These are phyloP conservation scores for Trimorus sp. DNA, from an alignment of 2,888 invertebrate species.

Conservation along the genomic window DNA sequence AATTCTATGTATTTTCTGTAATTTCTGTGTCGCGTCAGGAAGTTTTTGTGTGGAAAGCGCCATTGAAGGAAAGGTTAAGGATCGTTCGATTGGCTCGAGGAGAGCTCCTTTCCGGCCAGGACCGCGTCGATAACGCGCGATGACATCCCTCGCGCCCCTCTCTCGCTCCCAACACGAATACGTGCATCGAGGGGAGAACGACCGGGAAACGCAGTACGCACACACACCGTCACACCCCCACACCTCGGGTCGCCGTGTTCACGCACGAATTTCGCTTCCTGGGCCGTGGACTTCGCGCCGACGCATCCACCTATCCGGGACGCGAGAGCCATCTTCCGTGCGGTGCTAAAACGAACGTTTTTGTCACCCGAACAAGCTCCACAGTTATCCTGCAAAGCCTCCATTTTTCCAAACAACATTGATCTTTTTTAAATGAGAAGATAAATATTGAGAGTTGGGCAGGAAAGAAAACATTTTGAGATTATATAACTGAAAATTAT, in stretches of 20 bases:
- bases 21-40: too few species aligned
- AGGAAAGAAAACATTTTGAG: too few species aligned
- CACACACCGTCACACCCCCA: constrained; percentile 24
- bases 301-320: constrained; percentile 45
- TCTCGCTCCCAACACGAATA: background rate
- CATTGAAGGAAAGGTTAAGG: constrained; percentile 51
- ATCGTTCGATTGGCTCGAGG: constrained; percentile 58
- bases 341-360: background rate
- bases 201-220: constrained; percentile 38
- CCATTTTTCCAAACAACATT: too few species aligned
- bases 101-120: constrained; percentile 61
- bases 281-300: constrained; percentile 51
- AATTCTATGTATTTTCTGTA: too few species aligned
- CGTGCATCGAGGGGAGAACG: constrained; percentile 38
- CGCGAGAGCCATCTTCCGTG: constrained; percentile 45
- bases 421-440: too few species aligned
- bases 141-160: constrained; percentile 47
- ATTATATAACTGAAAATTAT: too few species aligned
- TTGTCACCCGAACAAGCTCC: too few species aligned
- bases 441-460: too few species aligned
- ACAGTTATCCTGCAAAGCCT: too few species aligned
- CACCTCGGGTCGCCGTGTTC: constrained; percentile 23
- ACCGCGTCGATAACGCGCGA: constrained; percentile 66
- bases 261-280: constrained; percentile 56
- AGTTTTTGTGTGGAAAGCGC: too few species aligned